Evolutionary conservation across 1,140 invertebrate genomes (phyloP), one percentile per base, ranked within the genome.

Genomic region (Pseudobourletiella spinata): DNA sequence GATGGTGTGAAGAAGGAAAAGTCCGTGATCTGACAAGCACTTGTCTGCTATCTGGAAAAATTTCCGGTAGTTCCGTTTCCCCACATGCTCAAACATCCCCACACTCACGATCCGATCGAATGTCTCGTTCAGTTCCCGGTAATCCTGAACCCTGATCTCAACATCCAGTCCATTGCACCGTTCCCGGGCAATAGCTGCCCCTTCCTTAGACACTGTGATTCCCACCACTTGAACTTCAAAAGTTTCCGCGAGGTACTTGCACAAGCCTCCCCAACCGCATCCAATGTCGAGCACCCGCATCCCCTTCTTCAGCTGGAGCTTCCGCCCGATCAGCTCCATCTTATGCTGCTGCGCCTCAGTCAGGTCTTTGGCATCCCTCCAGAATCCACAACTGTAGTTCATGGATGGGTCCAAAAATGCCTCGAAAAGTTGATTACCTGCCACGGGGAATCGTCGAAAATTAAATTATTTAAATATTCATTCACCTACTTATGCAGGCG

Each of bases 81-180:
- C 67, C 0, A 68, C 67, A 20, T 66, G 64, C 46, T 68, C 67
- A 20, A 68, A 63, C 60, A 63, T 60, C 11, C 64, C 67, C 2
- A 68, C 63, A 15, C 61, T 64, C 15, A 66, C 50, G 22, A 64
- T 50, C 14, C 63, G 57, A 44, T 64, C 63, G 30, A 60, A 64
- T 42, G 56, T 44, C 29, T 60, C 58, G 2, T 59, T 42, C 28
- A 64, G 20, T 11, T 56, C 50, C 3, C 59, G 59, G 26, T 61
- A 61, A 30, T 61, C 59, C 16, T 39, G 26, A 1, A 51, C 52
- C n/a, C 46, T 4, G 51, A 61, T 57, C 14, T 60, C 59, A 1
- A 65, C 51, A 6, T 50, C 44, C 20, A 62, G 39, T 30, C 55
- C 55, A 26, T 59, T 20, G 32, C 59, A 61, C 3, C 28, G 16